phyloP scores from a whole-genome alignment of 2,797 vertebrate species.

The Acrocephalus scirpaceus region DNA sequence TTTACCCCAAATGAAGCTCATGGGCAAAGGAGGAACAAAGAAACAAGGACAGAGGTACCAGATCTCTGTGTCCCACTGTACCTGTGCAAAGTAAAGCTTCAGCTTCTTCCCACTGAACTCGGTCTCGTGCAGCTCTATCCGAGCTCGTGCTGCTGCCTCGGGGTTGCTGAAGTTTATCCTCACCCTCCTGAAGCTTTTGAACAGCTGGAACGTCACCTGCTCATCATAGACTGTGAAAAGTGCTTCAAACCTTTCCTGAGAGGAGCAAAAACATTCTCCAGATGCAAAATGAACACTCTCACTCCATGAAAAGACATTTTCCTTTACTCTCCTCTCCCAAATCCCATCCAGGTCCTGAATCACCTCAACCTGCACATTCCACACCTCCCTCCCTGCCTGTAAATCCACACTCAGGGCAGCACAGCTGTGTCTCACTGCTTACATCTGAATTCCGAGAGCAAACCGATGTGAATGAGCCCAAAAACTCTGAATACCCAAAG shows the following conservation, averaged over 20 bases:
- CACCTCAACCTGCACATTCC: background rate
- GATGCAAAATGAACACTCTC: background rate
- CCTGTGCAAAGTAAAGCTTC: slow-evolving; percentile 96
- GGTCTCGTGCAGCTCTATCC: slow-evolving; percentile 92
- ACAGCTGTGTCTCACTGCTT: background rate
- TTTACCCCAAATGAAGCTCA: background rate
- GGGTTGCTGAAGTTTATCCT: slow-evolving; percentile 96
- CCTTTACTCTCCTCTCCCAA: background rate
- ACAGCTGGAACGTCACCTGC: slow-evolving; percentile 91
- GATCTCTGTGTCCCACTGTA: background rate
- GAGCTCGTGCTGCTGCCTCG: slow-evolving; percentile 91
- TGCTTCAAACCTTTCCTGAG: slow-evolving; percentile 92
- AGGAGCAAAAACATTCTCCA: background rate
- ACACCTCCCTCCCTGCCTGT: background rate
- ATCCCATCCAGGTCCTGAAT: background rate
- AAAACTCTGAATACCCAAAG: background rate
- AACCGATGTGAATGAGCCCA: accelerated
- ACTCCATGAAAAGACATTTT: background rate
- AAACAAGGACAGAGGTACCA: background rate
- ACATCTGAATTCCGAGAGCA: background rate
- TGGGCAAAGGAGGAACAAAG: accelerated
- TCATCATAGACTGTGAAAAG: slow-evolving; percentile 92
- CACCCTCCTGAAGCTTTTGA: slow-evolving; percentile 96
- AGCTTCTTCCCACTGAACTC: slow-evolving; percentile 93
- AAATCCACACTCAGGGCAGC: background rate